These are phyloP conservation scores for Galeopterus variegatus DNA, from an alignment of 2,113 vertebrate genomes.

Conservation along the genomic window DNA sequence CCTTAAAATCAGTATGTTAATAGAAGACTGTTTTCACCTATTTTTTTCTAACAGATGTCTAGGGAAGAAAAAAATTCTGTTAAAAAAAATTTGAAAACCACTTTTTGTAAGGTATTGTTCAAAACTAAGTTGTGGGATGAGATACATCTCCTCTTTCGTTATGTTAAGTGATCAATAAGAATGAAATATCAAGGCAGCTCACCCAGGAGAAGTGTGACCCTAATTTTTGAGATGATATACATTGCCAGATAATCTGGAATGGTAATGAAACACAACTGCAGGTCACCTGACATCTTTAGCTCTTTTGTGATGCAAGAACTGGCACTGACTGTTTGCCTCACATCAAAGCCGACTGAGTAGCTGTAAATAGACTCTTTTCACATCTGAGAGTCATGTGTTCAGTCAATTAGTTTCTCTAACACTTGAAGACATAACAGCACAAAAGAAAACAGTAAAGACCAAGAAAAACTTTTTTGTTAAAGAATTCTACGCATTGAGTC, in stretches of 20 bases:
- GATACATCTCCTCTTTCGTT: not conserved
- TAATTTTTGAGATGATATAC: conserved; percentile 5
- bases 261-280: conserved; percentile 16
- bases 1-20: not conserved
- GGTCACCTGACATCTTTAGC: not conserved
- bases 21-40: not conserved
- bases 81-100: not conserved
- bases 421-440: not conserved
- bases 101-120: not conserved
- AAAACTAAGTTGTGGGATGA: not conserved
- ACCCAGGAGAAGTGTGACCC: not conserved
- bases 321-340: not conserved
- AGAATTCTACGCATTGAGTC: not conserved
- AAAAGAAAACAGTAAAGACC: not conserved
- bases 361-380: conserved; percentile 1
- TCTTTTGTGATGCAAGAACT: not conserved
- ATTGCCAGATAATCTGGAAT: conserved; percentile 54
- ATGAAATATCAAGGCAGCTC: not conserved
- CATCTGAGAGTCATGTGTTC: not conserved
- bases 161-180: not conserved
- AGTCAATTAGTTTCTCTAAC: not conserved
- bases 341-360: conserved; percentile 48
- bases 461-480: not conserved
- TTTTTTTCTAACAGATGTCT: not conserved
- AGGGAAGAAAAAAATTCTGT: conserved; percentile 12